Evolutionary conservation across 1,140 invertebrate species (phyloP).

Genomic region (Drosophila paulistorum): DNA sequence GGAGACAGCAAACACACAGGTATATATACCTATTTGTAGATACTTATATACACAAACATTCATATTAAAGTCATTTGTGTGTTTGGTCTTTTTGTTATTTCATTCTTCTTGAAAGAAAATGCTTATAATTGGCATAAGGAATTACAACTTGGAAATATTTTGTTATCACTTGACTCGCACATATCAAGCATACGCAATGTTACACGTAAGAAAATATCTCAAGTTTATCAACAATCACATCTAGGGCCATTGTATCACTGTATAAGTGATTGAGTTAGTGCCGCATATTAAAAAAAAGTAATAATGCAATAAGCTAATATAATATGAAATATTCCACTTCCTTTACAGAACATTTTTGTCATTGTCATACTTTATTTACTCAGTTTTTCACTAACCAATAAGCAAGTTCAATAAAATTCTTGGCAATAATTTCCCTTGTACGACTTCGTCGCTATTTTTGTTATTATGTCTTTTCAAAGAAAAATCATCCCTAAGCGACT

Average conservation of each 20-base stretch:
- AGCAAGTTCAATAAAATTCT: neutral
- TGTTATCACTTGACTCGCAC: neutral
- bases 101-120: neutral
- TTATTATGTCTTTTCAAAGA: neutral
- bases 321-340: no score
- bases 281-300: no score
- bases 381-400: neutral
- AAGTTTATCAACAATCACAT: constrained; percentile 10
- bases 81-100: neutral
- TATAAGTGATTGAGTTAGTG: no score
- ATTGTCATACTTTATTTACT: neutral
- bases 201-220: neutral
- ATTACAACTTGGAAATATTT: neutral
- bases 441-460: neutral
- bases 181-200: constrained; percentile 40
- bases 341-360: no score
- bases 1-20: neutral
- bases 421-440: neutral
- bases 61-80: neutral
- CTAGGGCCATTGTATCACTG: neutral
- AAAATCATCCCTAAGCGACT: no score
- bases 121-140: neutral
- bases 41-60: neutral
- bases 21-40: neutral
- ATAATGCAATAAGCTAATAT: no score